Percentiles rank a stretch among this genome's conserved stretches.
phyloP scores from a whole-genome alignment of 2,888 invertebrate species.

The Pristionchus arcanus region DNA sequence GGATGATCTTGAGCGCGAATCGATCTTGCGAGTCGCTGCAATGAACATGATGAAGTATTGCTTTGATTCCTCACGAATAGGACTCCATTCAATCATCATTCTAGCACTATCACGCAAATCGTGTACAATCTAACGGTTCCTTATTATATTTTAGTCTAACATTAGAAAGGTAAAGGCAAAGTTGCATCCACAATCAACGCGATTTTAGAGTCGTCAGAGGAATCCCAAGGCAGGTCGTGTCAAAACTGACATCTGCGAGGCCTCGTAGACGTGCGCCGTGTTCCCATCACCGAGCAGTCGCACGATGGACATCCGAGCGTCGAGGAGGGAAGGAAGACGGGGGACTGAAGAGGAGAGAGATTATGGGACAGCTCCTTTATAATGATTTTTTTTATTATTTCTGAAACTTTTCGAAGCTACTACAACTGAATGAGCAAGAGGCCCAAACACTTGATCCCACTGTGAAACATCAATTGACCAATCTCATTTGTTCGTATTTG shows the following conservation, averaged over 20 bases:
- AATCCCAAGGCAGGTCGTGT: background rate
- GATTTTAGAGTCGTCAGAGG: too few species aligned
- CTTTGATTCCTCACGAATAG: background rate
- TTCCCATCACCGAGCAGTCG: conserved; percentile 88
- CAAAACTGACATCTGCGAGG: conserved; percentile 64
- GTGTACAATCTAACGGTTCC: too few species aligned
- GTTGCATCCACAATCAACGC: too few species aligned
- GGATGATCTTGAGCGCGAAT: conserved; percentile 70
- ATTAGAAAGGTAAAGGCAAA: too few species aligned
- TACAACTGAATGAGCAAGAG: too few species aligned
- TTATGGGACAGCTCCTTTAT: too few species aligned
- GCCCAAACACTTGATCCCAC: background rate
- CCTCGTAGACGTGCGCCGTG: conserved; percentile 76
- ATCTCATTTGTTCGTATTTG: too few species aligned
- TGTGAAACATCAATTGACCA: background rate
- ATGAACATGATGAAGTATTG: background rate
- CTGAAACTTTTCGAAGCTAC: background rate
- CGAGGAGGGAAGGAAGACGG: conserved; percentile 79
- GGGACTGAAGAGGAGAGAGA: conserved; percentile 57
- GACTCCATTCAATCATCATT: too few species aligned
- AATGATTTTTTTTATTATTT: background rate
- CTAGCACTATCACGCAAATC: too few species aligned
- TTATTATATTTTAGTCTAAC: too few species aligned
- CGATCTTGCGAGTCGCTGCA: conserved; percentile 59
- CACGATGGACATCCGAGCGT: conserved; percentile 86